A percentile compares a stretch with the other conserved stretches of the same genome.
Evolutionary conservation across 1,140 invertebrate species (phyloP).

Genomic region (Bombyx mandarina): DNA sequence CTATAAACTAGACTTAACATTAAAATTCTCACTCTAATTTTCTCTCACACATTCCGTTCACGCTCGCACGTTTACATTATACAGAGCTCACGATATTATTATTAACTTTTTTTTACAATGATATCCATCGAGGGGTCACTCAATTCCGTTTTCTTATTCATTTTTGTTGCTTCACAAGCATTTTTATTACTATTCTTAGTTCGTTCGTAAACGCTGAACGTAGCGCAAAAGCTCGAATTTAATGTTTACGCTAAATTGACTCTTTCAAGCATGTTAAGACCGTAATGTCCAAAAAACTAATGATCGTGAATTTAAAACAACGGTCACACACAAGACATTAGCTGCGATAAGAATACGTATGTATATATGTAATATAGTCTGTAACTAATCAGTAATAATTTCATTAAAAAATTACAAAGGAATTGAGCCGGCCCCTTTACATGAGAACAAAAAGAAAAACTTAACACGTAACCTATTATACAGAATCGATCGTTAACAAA

Average conservation of each 20-base stretch:
- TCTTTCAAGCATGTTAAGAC: no score
- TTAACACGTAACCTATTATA: conserved; percentile 41
- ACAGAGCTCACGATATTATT: conserved; percentile 30
- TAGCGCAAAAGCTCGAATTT: no score
- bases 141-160: conserved; percentile 44
- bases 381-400: no score
- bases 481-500: conserved; percentile 38
- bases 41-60: conserved; percentile 15
- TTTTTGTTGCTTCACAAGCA: conserved; percentile 52
- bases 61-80: conserved; percentile 23
- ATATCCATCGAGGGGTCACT: conserved; percentile 42
- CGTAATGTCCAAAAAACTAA: no score
- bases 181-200: conserved; percentile 6
- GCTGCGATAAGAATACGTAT: no score
- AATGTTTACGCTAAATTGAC: no score
- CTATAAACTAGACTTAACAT: conserved; percentile 62
- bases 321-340: no score
- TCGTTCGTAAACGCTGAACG: no score
- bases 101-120: conserved; percentile 41
- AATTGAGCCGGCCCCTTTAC: conserved; percentile 44
- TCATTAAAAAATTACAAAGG: conserved; percentile 8
- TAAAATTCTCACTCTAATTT: conserved; percentile 37
- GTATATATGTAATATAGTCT: no score
- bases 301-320: no score
- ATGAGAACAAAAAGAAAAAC: conserved; percentile 39